These are phyloP conservation scores for Oncorhynchus clarkii DNA, from an alignment of 2,113 vertebrate species.

Conservation along the genomic window DNA sequence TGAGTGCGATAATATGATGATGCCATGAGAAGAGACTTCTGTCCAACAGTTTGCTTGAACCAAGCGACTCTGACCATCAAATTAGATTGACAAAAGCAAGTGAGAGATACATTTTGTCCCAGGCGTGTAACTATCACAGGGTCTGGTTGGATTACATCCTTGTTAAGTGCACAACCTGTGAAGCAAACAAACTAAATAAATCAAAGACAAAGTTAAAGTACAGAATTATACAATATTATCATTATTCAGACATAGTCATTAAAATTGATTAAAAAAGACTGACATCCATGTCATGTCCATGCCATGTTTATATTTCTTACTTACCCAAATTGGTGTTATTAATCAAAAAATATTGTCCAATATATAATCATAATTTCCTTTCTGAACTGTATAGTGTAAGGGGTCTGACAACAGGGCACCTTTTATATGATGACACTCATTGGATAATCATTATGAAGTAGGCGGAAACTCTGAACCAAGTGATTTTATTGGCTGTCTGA, in stretches of 20 bases:
- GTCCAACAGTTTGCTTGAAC: constrained; percentile 22
- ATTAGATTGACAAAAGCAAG: constrained; percentile 1
- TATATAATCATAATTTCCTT: background rate
- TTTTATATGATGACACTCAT: no score
- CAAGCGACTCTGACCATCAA: background rate
- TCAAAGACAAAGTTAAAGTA: no score
- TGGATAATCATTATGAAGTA: no score
- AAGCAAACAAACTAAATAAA: background rate
- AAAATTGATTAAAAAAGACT: no score
- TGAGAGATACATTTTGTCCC: constrained; percentile 19
- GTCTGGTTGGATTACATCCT: constrained; percentile 4
- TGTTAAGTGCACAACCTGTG: constrained; percentile 1
- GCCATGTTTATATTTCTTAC: background rate
- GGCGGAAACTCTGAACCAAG: no score
- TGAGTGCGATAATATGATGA: background rate
- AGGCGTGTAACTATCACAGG: background rate
- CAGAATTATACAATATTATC: no score
- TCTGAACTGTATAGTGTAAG: background rate
- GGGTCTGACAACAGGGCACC: background rate
- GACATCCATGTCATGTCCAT: no score
- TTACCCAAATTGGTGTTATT: background rate
- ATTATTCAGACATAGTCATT: no score
- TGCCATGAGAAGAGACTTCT: constrained; percentile 10
- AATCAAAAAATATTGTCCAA: background rate
- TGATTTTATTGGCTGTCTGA: no score